Conservation (phyloP, 1,140 invertebrate genomes). For the Meloidogyne floridensis region DNA sequence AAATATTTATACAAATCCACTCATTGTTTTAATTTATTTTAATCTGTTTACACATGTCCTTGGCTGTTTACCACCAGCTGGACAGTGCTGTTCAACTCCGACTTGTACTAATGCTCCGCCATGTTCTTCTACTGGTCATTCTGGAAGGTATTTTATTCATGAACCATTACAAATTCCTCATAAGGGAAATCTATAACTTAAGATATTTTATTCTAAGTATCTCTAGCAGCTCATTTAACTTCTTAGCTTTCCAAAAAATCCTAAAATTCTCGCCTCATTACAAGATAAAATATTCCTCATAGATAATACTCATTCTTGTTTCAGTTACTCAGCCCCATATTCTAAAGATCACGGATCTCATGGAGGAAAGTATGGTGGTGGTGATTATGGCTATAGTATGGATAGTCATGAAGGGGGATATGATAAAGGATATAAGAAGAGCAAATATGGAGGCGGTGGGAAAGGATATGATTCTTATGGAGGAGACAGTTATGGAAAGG, state of each 20-base stretch:
- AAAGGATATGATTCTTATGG: conserved; percentile 3
- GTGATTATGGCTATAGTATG: background rate
- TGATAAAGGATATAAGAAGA: conserved; percentile 1
- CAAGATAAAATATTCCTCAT: no score
- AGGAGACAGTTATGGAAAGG: background rate
- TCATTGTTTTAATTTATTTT: background rate
- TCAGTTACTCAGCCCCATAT: background rate
- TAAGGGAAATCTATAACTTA: no score
- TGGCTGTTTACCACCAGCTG: background rate
- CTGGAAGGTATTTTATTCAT: background rate
- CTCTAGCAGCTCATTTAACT: no score
- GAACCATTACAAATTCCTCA: no score
- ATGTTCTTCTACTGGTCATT: background rate
- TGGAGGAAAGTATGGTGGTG: background rate
- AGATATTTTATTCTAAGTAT: no score
- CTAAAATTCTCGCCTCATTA: no score
- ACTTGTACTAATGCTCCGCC: conserved; percentile 1
- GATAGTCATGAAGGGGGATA: background rate
- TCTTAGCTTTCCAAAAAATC: background rate
- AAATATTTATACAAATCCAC: background rate
- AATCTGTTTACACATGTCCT: background rate
- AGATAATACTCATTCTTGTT: background rate
- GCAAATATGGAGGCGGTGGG: background rate
- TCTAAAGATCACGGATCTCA: background rate
- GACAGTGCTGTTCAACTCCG: background rate